Conservation (phyloP, 2,888 invertebrate genomes). For the Parelbella ahira region DNA sequence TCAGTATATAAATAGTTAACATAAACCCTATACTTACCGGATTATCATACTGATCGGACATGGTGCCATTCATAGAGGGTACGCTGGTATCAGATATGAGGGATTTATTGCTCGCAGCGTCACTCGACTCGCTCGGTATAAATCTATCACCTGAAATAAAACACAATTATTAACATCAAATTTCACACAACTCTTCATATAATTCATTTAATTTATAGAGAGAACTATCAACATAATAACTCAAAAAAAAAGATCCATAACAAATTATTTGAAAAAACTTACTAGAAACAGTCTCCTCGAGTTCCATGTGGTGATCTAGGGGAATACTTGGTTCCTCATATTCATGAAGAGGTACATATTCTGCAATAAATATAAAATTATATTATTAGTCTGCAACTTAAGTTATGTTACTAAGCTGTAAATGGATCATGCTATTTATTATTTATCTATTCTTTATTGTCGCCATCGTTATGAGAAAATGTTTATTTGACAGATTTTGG, state of each 20-base stretch:
- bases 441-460: no score
- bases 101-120: constrained; percentile 68
- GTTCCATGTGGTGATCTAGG: constrained; percentile 54
- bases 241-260: no score
- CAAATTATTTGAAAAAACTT: constrained; percentile 34
- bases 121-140: constrained; percentile 64
- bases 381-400: no score
- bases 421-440: no score
- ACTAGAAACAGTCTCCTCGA: constrained; percentile 67
- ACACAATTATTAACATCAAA: no score
- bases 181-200: no score
- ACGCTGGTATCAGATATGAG: constrained; percentile 64
- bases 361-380: constrained; percentile 44
- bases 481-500: no score
- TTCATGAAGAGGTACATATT: constrained; percentile 63
- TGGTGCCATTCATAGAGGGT: constrained; percentile 62
- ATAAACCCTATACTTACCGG: constrained; percentile 44
- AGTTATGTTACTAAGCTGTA: no score
- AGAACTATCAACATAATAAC: no score
- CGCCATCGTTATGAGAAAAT: no score
- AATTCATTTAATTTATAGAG: no score
- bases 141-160: constrained; percentile 57
- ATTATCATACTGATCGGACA: constrained; percentile 64
- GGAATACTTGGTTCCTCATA: constrained; percentile 70
- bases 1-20: no score